A percentile compares a stretch with the other conserved stretches of the same genome.
Evolutionary conservation across 2,797 vertebrate genomes (phyloP).

Genomic region (Halcyon chelicuti): DNA sequence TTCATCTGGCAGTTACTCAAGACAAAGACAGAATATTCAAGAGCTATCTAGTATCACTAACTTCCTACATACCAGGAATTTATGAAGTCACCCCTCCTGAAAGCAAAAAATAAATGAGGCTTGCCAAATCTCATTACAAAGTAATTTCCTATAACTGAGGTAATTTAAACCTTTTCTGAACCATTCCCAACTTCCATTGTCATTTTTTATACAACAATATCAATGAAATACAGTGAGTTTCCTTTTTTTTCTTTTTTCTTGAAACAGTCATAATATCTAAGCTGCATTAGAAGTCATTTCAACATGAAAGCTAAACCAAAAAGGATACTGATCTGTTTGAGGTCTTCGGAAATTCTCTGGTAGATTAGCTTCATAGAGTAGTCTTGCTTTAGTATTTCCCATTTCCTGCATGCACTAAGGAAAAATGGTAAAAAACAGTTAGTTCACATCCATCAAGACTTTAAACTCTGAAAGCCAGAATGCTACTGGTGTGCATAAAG

Average conservation of each 20-base stretch:
- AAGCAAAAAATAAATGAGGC: conserved; percentile 45
- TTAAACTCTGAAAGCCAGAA: not conserved
- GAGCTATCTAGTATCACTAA: not conserved
- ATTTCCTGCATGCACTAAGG: conserved; percentile 96
- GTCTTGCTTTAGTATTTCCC: conserved; percentile 92
- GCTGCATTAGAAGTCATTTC: not conserved
- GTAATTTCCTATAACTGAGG: not conserved
- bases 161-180: conserved; percentile 39
- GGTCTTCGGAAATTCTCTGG: conserved; percentile 95
- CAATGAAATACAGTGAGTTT: not conserved
- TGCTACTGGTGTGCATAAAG: not conserved
- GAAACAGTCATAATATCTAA: not conserved
- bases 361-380: conserved; percentile 95
- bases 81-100: conserved; percentile 2
- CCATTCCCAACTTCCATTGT: not conserved
- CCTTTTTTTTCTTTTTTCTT: not conserved
- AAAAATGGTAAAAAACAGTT: not conserved
- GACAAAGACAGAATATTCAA: not conserved
- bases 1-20: conserved; percentile 14
- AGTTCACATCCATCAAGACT: not conserved
- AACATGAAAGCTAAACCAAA: conserved; percentile 28
- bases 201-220: not conserved
- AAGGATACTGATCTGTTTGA: conserved; percentile 99
- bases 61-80: not conserved
- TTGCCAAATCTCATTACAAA: conserved; percentile 17